Percentiles rank a stretch among this genome's conserved stretches.
Conservation (phyloP, 2,113 vertebrate species). For the Sander lucioperca region DNA sequence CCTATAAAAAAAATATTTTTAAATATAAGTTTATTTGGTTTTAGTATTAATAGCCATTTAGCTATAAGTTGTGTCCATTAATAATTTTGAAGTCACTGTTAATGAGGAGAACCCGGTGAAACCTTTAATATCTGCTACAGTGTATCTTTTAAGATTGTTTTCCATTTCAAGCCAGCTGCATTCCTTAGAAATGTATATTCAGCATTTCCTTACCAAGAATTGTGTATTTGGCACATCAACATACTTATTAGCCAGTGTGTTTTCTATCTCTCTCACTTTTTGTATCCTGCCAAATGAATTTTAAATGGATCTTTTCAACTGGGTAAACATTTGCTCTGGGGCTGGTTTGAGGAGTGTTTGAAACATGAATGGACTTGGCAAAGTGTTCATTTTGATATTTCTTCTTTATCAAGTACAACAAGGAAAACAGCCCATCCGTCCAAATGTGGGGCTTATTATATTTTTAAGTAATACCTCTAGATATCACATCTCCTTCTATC, state of each 20-base stretch:
- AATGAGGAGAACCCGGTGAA: constrained; percentile 31
- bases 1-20: not conserved
- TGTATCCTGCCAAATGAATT: constrained; percentile 65
- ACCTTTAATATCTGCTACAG: constrained; percentile 2
- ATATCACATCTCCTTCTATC: constrained; percentile 23
- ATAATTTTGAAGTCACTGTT: constrained; percentile 7
- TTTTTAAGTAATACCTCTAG: constrained; percentile 30
- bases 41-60: not conserved
- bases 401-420: constrained; percentile 53
- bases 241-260: constrained; percentile 48
- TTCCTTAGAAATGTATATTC: constrained; percentile 48
- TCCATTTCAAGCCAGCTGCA: constrained; percentile 28
- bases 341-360: constrained; percentile 49
- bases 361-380: constrained; percentile 64
- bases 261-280: constrained; percentile 56
- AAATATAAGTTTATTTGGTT: not conserved
- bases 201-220: constrained; percentile 45
- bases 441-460: constrained; percentile 42
- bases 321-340: constrained; percentile 67
- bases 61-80: constrained; percentile 2
- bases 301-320: constrained; percentile 62
- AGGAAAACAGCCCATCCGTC: constrained; percentile 35
- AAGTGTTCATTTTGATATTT: constrained; percentile 50
- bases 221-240: constrained; percentile 51
- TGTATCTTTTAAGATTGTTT: not conserved